phyloP scores from a whole-genome alignment of 2,888 invertebrate species.

The Pristionchus arcanus region DNA sequence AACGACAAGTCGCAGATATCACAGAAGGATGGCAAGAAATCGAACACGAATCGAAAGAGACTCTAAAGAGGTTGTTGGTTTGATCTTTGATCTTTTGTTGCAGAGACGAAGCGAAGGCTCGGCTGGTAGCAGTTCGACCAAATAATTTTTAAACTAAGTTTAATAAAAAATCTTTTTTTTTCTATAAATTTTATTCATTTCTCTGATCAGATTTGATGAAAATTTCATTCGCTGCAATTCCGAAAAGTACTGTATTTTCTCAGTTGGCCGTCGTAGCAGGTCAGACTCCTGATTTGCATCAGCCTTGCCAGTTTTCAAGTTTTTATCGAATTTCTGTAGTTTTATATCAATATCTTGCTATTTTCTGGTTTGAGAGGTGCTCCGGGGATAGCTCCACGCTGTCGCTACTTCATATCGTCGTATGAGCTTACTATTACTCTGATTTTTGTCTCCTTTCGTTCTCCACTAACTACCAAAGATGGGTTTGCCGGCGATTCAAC shows the following conservation, averaged over 20 bases:
- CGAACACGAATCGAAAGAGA: neutral
- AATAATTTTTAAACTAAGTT: no score
- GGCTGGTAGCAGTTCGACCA: neutral
- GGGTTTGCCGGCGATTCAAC: constrained; percentile 78
- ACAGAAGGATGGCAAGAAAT: constrained; percentile 10
- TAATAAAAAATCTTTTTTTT: no score
- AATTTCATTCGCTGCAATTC: no score
- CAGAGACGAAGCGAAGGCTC: neutral
- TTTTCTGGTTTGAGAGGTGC: neutral
- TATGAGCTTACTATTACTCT: neutral
- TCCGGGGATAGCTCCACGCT: neutral
- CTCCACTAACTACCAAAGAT: constrained; percentile 61
- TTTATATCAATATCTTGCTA: neutral
- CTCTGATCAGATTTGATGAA: no score
- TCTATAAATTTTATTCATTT: no score
- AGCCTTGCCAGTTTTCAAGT: neutral
- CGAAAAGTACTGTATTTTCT: neutral
- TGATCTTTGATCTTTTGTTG: neutral
- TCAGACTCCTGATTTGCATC: neutral
- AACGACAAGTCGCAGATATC: neutral
- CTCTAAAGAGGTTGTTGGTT: no score
- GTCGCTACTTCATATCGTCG: neutral
- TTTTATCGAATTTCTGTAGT: neutral
- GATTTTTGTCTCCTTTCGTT: neutral
- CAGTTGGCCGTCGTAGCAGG: neutral